phyloP scores from a whole-genome alignment of 2,113 vertebrate species.

The Saguinus midas region DNA sequence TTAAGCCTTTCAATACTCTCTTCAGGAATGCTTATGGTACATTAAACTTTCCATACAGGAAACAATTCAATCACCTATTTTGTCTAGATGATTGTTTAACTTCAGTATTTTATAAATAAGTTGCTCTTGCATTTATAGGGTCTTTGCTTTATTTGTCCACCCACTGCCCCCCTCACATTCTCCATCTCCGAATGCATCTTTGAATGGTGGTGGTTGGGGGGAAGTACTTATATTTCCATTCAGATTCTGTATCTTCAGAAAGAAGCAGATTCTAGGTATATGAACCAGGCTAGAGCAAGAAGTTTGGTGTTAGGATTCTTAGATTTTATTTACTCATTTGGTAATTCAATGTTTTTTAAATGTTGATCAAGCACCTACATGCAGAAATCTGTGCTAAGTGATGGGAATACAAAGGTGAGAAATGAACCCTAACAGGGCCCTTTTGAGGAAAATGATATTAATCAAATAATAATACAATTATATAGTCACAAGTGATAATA shows the following conservation, averaged over 20 bases:
- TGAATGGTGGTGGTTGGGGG: rapidly evolving
- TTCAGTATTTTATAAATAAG: neutral
- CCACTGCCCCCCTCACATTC: neutral
- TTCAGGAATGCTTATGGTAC: neutral
- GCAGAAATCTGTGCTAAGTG: neutral
- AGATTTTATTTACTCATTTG: neutral
- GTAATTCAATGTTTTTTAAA: neutral
- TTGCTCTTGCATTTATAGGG: neutral
- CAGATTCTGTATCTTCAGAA: neutral
- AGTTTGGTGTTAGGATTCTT: neutral
- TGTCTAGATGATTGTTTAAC: neutral
- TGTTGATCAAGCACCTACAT: neutral
- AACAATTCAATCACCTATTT: neutral
- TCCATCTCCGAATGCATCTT: neutral
- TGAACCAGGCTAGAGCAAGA: neutral
- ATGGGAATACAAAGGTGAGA: neutral
- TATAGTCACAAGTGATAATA: neutral
- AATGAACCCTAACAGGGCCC: neutral
- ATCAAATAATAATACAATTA: neutral
- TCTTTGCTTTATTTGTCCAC: neutral
- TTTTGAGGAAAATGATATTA: neutral
- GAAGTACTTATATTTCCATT: neutral
- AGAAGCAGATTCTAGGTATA: neutral
- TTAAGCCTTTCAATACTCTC: neutral
- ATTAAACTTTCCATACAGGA: neutral